Percentiles rank a stretch among this genome's conserved stretches.
phyloP scores from a whole-genome alignment of 2,888 invertebrate genomes.

The Trachelus stipa region DNA sequence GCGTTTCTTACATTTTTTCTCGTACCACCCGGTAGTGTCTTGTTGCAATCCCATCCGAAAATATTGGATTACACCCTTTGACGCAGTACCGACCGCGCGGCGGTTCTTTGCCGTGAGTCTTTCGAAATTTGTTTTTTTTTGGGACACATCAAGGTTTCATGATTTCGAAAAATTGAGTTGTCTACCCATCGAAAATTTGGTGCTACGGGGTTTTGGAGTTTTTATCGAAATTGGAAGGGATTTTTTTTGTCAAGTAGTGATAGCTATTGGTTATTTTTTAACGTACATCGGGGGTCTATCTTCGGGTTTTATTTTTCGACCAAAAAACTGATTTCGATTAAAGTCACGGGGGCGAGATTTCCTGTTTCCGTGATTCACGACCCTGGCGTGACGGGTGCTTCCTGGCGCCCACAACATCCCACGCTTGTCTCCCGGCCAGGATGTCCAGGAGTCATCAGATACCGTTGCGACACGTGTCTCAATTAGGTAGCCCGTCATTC shows the following conservation, averaged over 20 bases:
- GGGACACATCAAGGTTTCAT: neutral
- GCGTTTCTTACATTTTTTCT: conserved; percentile 28
- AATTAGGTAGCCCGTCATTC: conserved; percentile 11
- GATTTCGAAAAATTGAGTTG: neutral
- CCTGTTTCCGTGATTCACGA: conserved; percentile 58
- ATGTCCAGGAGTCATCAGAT: conserved; percentile 25
- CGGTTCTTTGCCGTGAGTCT: neutral
- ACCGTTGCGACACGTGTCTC: conserved; percentile 12
- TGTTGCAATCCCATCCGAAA: conserved; percentile 47
- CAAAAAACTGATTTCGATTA: conserved; percentile 48
- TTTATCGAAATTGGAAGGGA: neutral
- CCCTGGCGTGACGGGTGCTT: conserved; percentile 46
- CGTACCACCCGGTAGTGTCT: conserved; percentile 43
- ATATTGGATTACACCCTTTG: conserved; percentile 61
- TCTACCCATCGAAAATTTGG: neutral
- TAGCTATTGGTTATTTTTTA: neutral
- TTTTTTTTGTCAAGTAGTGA: neutral
- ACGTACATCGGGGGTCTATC: neutral
- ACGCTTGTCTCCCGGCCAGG: conserved; percentile 29
- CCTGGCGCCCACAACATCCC: conserved; percentile 48
- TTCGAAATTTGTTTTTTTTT: neutral
- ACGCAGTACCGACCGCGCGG: conserved; percentile 39
- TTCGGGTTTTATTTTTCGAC: neutral
- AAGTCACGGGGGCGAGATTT: conserved; percentile 54
- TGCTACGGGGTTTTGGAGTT: neutral